phyloP scores from a whole-genome alignment of 2,797 vertebrate species.

The Heliangelus exortis region DNA sequence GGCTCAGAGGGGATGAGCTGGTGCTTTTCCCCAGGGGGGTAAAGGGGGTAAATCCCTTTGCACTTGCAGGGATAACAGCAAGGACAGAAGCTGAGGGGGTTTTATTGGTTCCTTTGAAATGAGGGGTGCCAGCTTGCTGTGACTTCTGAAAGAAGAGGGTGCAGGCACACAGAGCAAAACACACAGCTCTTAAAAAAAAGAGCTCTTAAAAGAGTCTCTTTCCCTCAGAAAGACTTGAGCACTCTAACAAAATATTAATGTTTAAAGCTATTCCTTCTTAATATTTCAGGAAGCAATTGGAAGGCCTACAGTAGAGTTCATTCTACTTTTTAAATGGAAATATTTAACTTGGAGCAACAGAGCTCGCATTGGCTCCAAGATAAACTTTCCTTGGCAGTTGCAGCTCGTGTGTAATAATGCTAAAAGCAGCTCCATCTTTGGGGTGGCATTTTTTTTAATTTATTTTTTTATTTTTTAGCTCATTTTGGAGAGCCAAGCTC shows the following conservation, averaged over 20 bases:
- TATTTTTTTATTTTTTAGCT: conserved; percentile 16
- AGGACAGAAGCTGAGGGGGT: background rate
- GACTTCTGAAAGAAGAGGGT: background rate
- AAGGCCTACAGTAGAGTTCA: conserved; percentile 73
- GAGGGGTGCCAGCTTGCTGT: background rate
- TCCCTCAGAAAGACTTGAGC: conserved; percentile 69
- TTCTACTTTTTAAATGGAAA: conserved; percentile 79
- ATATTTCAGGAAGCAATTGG: conserved; percentile 77
- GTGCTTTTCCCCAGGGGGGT: background rate
- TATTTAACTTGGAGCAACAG: conserved; percentile 82
- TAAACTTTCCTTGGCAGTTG: conserved; percentile 79
- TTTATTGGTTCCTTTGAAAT: background rate
- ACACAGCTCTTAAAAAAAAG: background rate
- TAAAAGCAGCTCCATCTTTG: conserved; percentile 76
- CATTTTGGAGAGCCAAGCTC: conserved; percentile 73
- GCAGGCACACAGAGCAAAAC: conserved; percentile 16
- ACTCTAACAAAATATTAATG: conserved; percentile 72
- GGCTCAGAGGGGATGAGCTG: background rate
- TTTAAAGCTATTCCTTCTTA: conserved; percentile 74
- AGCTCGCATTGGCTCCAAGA: conserved; percentile 76
- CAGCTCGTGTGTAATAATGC: conserved; percentile 76
- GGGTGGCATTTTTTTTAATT: conserved; percentile 9
- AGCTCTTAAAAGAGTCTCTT: no score
- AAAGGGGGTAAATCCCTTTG: background rate
- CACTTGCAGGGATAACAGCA: background rate